Evolutionary conservation across 1,140 invertebrate genomes (phyloP).

Genomic region (Temnothorax curvispinosus): DNA sequence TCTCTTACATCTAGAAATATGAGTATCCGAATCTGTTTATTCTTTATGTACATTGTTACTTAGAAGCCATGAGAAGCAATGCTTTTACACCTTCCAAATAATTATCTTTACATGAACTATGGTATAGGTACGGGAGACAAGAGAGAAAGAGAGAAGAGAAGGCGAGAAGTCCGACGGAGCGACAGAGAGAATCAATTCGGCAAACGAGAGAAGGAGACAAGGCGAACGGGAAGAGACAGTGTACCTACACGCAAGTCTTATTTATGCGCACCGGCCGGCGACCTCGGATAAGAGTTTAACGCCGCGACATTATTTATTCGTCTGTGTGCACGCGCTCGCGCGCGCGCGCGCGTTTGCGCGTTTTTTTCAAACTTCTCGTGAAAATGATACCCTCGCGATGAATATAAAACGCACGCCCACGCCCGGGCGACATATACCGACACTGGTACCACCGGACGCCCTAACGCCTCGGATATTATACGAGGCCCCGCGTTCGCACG

Average conservation of each 20-base stretch:
- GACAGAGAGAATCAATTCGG: constrained; percentile 37
- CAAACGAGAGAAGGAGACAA: constrained; percentile 1
- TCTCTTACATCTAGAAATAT: not conserved
- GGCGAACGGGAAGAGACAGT: constrained; percentile 48
- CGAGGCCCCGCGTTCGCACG: constrained; percentile 68
- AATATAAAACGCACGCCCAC: constrained; percentile 77
- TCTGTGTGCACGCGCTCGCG: constrained; percentile 21
- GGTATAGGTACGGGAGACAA: not conserved
- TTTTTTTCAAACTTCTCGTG: constrained; percentile 73
- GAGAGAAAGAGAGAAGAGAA: not conserved
- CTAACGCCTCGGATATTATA: constrained; percentile 71
- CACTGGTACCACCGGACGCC: constrained; percentile 63
- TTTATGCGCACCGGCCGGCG: constrained; percentile 74
- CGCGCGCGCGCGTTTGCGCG: constrained; percentile 5
- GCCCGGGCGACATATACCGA: constrained; percentile 69
- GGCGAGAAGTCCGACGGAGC: not conserved
- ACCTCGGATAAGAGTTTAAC: constrained; percentile 77
- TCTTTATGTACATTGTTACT: not conserved
- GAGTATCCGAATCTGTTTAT: not conserved
- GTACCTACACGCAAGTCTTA: constrained; percentile 72
- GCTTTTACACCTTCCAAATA: constrained; percentile 26
- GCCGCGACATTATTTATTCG: constrained; percentile 75
- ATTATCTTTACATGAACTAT: not conserved
- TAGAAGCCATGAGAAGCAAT: not conserved
- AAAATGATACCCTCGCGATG: constrained; percentile 76